Percentiles rank a stretch among this genome's conserved stretches.
Evolutionary conservation across 2,888 invertebrate species (phyloP).

Genomic region (Merodon equestris): DNA sequence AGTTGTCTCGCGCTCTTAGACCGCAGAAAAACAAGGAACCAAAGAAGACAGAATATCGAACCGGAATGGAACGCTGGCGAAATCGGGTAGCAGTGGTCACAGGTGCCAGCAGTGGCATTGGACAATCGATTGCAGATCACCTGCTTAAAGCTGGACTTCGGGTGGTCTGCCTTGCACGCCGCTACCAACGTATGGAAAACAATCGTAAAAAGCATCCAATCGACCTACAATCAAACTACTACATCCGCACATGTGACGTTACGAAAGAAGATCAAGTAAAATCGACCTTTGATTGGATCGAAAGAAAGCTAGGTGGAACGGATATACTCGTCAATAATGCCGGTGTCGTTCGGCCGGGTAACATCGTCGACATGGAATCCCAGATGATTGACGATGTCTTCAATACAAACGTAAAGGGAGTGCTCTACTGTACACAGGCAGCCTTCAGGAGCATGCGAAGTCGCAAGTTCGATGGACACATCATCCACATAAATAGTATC

Average conservation of each 20-base stretch:
- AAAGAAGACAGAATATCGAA: too few species aligned
- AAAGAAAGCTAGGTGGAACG: slow-evolving; percentile 79
- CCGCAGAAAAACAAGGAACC: too few species aligned
- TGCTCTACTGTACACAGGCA: slow-evolving; percentile 77
- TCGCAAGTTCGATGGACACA: slow-evolving; percentile 77
- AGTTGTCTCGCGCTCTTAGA: too few species aligned
- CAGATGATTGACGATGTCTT: slow-evolving; percentile 70
- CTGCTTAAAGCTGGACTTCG: slow-evolving; percentile 79
- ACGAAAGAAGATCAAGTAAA: slow-evolving; percentile 79
- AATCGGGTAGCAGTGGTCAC: slow-evolving; percentile 82
- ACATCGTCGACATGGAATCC: slow-evolving; percentile 37
- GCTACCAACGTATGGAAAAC: slow-evolving; percentile 72
- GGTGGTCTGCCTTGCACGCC: slow-evolving; percentile 80
- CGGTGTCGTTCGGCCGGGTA: slow-evolving; percentile 73
- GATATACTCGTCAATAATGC: slow-evolving; percentile 82
- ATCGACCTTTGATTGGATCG: slow-evolving; percentile 79
- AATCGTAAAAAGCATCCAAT: slow-evolving; percentile 22
- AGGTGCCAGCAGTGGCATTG: slow-evolving; percentile 82
- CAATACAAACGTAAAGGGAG: slow-evolving; percentile 77
- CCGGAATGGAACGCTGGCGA: slow-evolving; percentile 80
- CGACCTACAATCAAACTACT: slow-evolving; percentile 12
- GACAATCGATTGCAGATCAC: slow-evolving; percentile 76
- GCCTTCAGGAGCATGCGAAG: slow-evolving; percentile 78
- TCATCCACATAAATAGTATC: slow-evolving; percentile 76
- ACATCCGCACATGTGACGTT: slow-evolving; percentile 78